Percentiles rank a stretch among this genome's conserved stretches.
phyloP scores from a whole-genome alignment of 2,113 vertebrate species.

The Archilochus colubris region DNA sequence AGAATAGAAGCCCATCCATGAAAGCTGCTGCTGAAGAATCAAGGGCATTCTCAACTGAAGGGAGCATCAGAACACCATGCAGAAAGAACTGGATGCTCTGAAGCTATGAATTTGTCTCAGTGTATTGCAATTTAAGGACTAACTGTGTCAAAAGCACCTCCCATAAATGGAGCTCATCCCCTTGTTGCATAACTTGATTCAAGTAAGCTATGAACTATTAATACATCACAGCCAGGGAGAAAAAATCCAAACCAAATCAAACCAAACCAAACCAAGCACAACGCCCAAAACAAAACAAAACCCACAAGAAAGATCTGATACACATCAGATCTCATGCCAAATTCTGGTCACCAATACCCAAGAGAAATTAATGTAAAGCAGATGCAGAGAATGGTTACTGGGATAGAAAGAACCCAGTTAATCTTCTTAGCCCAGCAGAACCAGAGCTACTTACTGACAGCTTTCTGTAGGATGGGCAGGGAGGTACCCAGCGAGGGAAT shows the following conservation, averaged over 20 bases:
- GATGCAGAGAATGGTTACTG: neutral
- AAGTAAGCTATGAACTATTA: neutral
- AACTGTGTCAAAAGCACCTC: neutral
- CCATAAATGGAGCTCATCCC: neutral
- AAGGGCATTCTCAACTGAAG: neutral
- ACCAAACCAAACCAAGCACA: neutral
- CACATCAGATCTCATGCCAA: neutral
- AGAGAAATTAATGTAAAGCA: conserved; percentile 25
- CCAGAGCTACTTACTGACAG: conserved; percentile 35
- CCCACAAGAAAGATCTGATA: neutral
- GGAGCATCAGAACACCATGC: neutral
- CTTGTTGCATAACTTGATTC: neutral
- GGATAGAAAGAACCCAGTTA: conserved; percentile 31
- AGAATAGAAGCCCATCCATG: neutral
- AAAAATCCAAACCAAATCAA: neutral
- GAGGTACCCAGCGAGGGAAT: conserved; percentile 14
- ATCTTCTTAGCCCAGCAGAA: conserved; percentile 31
- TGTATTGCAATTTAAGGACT: neutral
- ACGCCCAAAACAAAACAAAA: neutral
- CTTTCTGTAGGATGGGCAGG: neutral
- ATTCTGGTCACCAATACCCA: neutral
- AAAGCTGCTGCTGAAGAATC: neutral
- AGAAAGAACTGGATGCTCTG: neutral
- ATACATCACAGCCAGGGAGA: neutral
- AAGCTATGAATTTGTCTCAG: neutral